Percentiles rank a stretch among this genome's conserved stretches.
Evolutionary conservation across 2,888 invertebrate genomes (phyloP).

Genomic region (Sesia apiformis): DNA sequence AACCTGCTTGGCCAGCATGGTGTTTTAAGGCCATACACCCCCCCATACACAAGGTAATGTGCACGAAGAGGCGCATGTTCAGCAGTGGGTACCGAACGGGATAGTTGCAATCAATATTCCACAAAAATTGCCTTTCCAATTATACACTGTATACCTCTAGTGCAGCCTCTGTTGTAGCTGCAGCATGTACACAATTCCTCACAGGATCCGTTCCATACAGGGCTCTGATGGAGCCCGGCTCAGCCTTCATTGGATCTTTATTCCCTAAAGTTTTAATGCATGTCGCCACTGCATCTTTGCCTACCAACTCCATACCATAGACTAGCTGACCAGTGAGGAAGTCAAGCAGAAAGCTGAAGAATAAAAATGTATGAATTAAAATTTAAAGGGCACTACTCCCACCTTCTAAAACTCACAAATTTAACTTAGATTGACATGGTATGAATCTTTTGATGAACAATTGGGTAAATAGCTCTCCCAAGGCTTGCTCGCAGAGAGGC

Average conservation of each 20-base stretch:
- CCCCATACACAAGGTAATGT: too few relatives aligned
- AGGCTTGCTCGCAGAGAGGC: not conserved
- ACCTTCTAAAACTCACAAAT: not conserved
- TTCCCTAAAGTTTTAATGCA: constrained; percentile 78
- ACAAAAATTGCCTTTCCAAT: too few relatives aligned
- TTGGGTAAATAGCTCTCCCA: not conserved
- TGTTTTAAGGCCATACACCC: too few relatives aligned
- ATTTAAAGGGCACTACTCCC: too few relatives aligned
- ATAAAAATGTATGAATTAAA: too few relatives aligned
- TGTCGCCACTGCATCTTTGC: constrained; percentile 77
- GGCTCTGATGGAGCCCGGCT: constrained; percentile 77
- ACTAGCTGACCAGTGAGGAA: constrained; percentile 80
- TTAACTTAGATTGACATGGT: not conserved
- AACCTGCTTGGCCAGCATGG: too few relatives aligned
- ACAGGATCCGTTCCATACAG: constrained; percentile 80
- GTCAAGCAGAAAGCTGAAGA: constrained; percentile 72
- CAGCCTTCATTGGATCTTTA: constrained; percentile 75
- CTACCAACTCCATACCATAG: constrained; percentile 82
- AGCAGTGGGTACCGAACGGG: too few relatives aligned
- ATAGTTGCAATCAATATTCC: too few relatives aligned
- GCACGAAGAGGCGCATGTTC: too few relatives aligned
- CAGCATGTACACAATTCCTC: constrained; percentile 81
- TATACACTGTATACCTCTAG: constrained; percentile 34
- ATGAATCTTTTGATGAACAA: not conserved
- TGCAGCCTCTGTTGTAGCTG: constrained; percentile 73